Base-by-base conservation (phyloP, 2,113 vertebrate genomes). In the Collichthys lucidus region DNA sequence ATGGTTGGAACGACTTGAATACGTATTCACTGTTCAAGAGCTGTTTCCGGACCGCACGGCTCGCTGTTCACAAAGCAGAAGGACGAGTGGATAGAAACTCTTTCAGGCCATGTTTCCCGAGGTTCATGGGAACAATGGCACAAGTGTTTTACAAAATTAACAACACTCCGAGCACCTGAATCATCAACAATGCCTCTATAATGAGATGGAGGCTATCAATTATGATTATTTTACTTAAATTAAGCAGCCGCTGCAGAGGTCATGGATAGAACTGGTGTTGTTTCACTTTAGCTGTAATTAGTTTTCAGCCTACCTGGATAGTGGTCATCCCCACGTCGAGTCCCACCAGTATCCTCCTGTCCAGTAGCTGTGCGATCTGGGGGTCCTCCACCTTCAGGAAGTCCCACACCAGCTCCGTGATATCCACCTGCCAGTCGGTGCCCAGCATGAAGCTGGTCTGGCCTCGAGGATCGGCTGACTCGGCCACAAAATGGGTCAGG, bases 381-480 rank as follows among this genome's bases (percentile, higher is more conserved):
- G 97, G 94, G 1, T 97, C 93, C 84, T 98, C 97, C 42, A 99
- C 94, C 46, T 98, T 98, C 95, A 99, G 93, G 83, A 97, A 99
- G 85, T 97, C 96, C 65, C 91, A 94, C 26, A 99, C 97, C 80
- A 99, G 89, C 83, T 97, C 96, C 0, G 97, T 99, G 86, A 99
- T 95, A 92, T 99, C 98, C 8, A 97, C 93, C 82, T 98, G 98
- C 98, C 97, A 99, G 31, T 98, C 96, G 0, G 96, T 93, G 53
- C 96, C 94, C 40, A 99, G 94, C 93, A 99, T 94, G 89, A 94
- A 96, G 77, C 84, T 92, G n/a, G 94, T 95, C 90, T 97, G 97
- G 0, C 95, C 95, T 86, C 96, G 95, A 0, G 95, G 93, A 17
- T 96, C 94, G 0, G 95, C 85, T 0, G 96, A 94, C 86, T 99